Conservation (phyloP, 2,113 vertebrate species). For the Accipiter virgatus region DNA sequence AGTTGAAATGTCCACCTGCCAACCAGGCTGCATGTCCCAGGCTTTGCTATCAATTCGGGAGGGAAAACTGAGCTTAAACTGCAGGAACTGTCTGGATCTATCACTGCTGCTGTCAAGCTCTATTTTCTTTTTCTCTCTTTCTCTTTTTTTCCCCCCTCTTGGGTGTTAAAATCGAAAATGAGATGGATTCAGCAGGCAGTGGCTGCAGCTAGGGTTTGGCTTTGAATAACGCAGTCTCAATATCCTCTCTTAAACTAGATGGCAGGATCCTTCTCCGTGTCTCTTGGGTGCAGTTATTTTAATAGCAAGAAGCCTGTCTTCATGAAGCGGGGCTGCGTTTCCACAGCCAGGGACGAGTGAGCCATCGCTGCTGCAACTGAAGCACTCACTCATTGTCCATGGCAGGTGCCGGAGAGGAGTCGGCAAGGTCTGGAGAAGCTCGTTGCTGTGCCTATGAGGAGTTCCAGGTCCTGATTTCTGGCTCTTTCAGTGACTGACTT, state of each 20-base stretch:
- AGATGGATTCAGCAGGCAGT: background rate
- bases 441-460: background rate
- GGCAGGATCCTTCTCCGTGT: background rate
- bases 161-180: background rate
- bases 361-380: background rate
- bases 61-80: background rate
- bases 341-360: background rate
- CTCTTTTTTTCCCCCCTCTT: background rate
- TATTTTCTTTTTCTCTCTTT: background rate
- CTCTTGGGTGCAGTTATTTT: background rate
- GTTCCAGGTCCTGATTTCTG: background rate
- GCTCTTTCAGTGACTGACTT: background rate
- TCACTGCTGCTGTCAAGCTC: background rate
- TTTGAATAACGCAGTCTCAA: background rate
- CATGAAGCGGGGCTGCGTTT: rapidly evolving
- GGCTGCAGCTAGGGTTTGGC: background rate
- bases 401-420: background rate
- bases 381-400: background rate
- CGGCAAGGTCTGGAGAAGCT: background rate
- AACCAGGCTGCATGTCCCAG: background rate
- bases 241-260: background rate
- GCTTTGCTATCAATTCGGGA: background rate
- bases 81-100: background rate
- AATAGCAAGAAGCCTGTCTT: background rate
- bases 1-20: background rate